phyloP scores from a whole-genome alignment of 2,113 vertebrate species.

The Vidua macroura region DNA sequence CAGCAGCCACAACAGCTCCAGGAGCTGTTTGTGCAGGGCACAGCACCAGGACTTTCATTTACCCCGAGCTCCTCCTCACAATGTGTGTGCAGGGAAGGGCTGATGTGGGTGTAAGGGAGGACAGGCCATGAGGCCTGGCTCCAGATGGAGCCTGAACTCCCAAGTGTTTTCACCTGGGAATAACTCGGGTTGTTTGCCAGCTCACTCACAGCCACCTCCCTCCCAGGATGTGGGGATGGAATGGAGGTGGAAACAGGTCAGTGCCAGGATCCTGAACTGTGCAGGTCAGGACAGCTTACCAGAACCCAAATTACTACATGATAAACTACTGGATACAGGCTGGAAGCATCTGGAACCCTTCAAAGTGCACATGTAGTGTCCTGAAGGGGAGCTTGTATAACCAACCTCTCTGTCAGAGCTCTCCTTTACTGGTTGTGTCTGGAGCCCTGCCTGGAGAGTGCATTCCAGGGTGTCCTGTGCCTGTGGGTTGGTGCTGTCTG shows the following conservation, averaged over 20 bases:
- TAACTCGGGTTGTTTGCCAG: background rate
- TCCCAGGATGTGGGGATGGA: background rate
- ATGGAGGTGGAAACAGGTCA: background rate
- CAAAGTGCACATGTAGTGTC: background rate
- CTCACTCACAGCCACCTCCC: background rate
- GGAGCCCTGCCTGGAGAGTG: background rate
- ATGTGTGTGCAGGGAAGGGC: background rate
- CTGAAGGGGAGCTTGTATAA: background rate
- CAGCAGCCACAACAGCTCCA: background rate
- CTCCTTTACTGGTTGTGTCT: background rate
- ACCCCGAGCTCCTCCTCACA: background rate
- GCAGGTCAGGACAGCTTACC: background rate
- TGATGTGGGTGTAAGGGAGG: background rate
- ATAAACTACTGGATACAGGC: background rate
- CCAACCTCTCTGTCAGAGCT: background rate
- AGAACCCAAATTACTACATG: background rate
- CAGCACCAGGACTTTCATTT: background rate
- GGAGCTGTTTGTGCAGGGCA: background rate
- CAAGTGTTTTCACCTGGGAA: background rate
- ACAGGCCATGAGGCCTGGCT: background rate
- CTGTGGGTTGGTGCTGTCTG: background rate
- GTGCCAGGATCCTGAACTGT: background rate
- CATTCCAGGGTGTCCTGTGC: background rate
- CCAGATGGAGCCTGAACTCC: background rate
- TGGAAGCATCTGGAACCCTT: constrained; percentile 52